Conservation (phyloP, 2,888 invertebrate genomes). For the Automeris io region DNA sequence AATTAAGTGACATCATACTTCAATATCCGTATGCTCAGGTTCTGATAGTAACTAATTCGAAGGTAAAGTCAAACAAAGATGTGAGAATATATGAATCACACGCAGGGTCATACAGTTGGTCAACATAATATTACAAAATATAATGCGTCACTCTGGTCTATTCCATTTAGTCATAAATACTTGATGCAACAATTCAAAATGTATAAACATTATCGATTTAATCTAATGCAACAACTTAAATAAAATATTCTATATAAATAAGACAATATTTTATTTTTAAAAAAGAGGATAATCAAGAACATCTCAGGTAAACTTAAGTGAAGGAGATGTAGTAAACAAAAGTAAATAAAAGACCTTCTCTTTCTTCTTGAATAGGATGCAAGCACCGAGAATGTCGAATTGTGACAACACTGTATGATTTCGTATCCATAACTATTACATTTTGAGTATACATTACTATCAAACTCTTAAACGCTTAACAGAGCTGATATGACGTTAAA, state of each 20-base stretch:
- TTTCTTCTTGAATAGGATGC: slow-evolving; percentile 58
- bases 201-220: slow-evolving; percentile 4
- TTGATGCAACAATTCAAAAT: slow-evolving; percentile 16
- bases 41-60: neutral
- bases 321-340: too few species aligned
- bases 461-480: neutral
- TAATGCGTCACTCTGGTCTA: slow-evolving; percentile 43
- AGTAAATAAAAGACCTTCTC: slow-evolving; percentile 35
- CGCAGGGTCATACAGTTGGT: slow-evolving; percentile 49
- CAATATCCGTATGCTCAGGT: neutral
- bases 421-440: slow-evolving; percentile 48
- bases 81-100: slow-evolving; percentile 46
- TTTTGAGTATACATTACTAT: slow-evolving; percentile 47
- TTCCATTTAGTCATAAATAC: slow-evolving; percentile 35
- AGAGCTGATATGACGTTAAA: slow-evolving; percentile 1
- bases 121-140: slow-evolving; percentile 47
- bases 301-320: too few species aligned
- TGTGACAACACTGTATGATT: slow-evolving; percentile 54
- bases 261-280: too few species aligned
- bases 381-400: slow-evolving; percentile 57
- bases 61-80: slow-evolving; percentile 25
- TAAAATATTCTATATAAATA: too few species aligned
- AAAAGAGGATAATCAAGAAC: too few species aligned
- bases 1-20: neutral
- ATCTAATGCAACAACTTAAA: too few species aligned